These are phyloP conservation scores for Mesocentrotus franciscanus DNA, from an alignment of 53 echinoderm and acorn worm genomes.

Conservation along the genomic window DNA sequence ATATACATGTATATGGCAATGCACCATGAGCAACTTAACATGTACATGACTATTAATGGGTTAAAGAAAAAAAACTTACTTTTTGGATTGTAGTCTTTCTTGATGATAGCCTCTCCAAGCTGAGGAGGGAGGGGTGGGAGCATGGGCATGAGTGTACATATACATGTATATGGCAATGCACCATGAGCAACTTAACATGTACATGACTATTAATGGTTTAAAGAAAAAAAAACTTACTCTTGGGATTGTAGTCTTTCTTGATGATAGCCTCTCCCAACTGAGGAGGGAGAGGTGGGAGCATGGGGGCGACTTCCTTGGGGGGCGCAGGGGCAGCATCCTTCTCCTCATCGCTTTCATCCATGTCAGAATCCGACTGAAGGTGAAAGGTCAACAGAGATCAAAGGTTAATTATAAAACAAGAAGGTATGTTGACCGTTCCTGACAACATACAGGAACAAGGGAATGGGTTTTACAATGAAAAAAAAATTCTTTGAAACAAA, in stretches of 20 bases:
- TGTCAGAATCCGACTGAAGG: constrained; percentile 85
- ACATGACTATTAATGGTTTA: background rate
- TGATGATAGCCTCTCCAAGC: constrained; percentile 88
- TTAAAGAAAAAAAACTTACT: constrained; percentile 57
- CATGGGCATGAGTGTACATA: constrained; percentile 57
- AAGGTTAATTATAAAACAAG: background rate
- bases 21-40: background rate
- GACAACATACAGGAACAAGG: too few relatives aligned
- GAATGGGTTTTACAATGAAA: background rate
- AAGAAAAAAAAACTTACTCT: constrained; percentile 69
- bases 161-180: background rate
- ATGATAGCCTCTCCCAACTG: constrained; percentile 91
- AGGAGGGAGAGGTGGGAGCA: constrained; percentile 89
- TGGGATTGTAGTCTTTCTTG: constrained; percentile 96
- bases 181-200: background rate
- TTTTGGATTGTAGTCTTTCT: constrained; percentile 97
- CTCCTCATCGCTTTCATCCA: constrained; percentile 98
- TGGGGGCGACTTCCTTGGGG: constrained; percentile 72
- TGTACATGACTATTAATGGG: background rate
- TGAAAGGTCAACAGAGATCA: constrained; percentile 30
- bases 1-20: background rate
- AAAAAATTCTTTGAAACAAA: background rate
- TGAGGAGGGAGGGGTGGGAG: constrained; percentile 91
- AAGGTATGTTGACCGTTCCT: too few relatives aligned
- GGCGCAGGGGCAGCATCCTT: constrained; percentile 78